phyloP scores from a whole-genome alignment of 2,113 vertebrate genomes.

The Pristiophorus japonicus region DNA sequence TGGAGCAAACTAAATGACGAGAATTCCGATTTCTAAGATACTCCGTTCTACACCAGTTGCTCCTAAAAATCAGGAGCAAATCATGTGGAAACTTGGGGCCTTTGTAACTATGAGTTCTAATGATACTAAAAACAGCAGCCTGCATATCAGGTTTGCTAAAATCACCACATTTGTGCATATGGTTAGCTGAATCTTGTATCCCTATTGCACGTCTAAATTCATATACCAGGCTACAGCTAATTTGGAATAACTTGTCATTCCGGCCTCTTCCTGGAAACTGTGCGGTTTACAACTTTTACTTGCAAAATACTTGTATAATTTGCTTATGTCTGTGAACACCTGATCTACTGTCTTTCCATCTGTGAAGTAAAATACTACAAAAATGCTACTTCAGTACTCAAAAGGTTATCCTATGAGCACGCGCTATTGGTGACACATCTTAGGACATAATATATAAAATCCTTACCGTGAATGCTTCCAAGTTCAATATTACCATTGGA shows the following conservation, averaged over 20 bases:
- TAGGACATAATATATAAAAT: background rate
- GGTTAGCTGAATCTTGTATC: background rate
- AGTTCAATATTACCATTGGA: constrained; percentile 70
- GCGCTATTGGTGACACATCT: background rate
- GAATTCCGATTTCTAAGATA: too few species aligned
- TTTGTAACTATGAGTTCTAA: background rate
- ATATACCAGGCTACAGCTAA: background rate
- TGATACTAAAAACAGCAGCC: background rate
- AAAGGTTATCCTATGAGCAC: background rate
- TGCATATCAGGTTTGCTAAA: background rate
- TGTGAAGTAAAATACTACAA: background rate
- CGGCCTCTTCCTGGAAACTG: background rate
- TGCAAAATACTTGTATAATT: background rate
- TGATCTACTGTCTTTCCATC: background rate
- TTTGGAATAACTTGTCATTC: background rate
- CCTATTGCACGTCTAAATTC: background rate
- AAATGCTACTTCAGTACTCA: background rate
- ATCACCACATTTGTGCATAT: background rate
- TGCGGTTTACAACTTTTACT: background rate
- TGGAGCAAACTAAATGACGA: too few species aligned
- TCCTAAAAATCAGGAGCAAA: too few species aligned
- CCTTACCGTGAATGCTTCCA: constrained; percentile 84
- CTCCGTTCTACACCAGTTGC: too few species aligned
- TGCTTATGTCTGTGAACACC: background rate
- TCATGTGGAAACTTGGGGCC: too few species aligned